Base-by-base conservation (phyloP, 2,888 invertebrate genomes). In the Papilio protenor region DNA sequence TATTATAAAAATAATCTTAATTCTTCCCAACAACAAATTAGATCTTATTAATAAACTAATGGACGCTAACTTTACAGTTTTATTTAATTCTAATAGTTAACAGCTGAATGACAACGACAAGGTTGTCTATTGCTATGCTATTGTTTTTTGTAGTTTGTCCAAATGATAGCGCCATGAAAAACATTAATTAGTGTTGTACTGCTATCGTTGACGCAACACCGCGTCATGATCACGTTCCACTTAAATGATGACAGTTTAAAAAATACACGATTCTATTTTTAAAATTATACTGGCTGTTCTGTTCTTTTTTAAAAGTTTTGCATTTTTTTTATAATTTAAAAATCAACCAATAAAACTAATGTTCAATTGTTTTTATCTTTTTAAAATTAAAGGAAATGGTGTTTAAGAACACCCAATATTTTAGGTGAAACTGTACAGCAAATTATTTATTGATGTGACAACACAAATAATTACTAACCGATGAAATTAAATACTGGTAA, bases 91-190 rank as follows among this genome's bases (percentile, higher is more conserved):
- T 21, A 52, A 16, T 69, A 52, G 55, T 47, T 55, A 77, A 70
- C 75, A 45, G 55, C 61, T 21, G 77, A 71, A 70, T 57, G 70
- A 47, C 87, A 87, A 73, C 47, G 70, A 49, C 87, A 87, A 88
- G 88, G 87, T 81, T 85, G 79, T 85, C 73, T 87, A 86, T 87
- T 88, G 83, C 80, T 81, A 81, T 80, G 84, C 84, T 82, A 87
- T 87, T 87, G 87, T 86, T 86, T 83, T 79, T 80, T 79, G 78
- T 80, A 79, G 73, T 78, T 73, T 73, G 69, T 78, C 77, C 76
- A 75, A 72, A 73, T 69, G 73, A 76, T 76, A 76, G 78, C 79
- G 80, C 47, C 73, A 49, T 79, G 73, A 77, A 80, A 77, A 78
- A 81, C 77, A 73, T 78, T 75, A 78, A 76, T 75, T 76, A 78